Evolutionary conservation across 2,888 invertebrate genomes (phyloP).

Genomic region (Elmis aenea): DNA sequence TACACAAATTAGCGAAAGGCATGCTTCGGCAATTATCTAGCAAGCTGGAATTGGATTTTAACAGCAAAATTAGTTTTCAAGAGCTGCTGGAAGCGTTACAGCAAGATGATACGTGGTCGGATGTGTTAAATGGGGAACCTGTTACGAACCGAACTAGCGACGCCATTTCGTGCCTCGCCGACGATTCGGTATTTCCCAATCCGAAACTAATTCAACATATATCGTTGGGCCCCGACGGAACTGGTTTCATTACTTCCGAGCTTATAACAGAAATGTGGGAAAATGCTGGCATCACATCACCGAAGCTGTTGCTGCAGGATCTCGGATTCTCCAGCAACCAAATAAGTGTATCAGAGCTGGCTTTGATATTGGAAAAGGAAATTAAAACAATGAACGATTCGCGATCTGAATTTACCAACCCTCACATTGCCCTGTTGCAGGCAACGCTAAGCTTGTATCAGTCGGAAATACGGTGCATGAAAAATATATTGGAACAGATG

Average conservation of each 20-base stretch:
- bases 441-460: slow-evolving; percentile 65
- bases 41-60: slow-evolving; percentile 58
- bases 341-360: slow-evolving; percentile 58
- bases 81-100: slow-evolving; percentile 61
- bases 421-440: slow-evolving; percentile 52
- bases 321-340: slow-evolving; percentile 60
- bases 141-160: slow-evolving; percentile 13
- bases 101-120: slow-evolving; percentile 48
- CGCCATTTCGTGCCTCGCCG: slow-evolving; percentile 37
- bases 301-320: slow-evolving; percentile 60
- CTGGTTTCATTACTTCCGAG: slow-evolving; percentile 46
- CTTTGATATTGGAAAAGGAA: slow-evolving; percentile 67
- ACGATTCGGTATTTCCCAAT: slow-evolving; percentile 41
- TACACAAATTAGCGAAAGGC: slow-evolving; percentile 59
- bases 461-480: slow-evolving; percentile 59
- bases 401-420: slow-evolving; percentile 38
- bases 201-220: slow-evolving; percentile 41
- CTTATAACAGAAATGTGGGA: slow-evolving; percentile 69
- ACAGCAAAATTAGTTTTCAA: slow-evolving; percentile 60
- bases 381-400: slow-evolving; percentile 36
- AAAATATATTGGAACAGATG: slow-evolving; percentile 60
- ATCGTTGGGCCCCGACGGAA: slow-evolving; percentile 38
- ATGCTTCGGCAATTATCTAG: slow-evolving; percentile 61
- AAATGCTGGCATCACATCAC: slow-evolving; percentile 60
- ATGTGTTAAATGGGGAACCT: slow-evolving; percentile 31